Conservation (phyloP, 2,113 vertebrate genomes). For the Centropus bengalensis region DNA sequence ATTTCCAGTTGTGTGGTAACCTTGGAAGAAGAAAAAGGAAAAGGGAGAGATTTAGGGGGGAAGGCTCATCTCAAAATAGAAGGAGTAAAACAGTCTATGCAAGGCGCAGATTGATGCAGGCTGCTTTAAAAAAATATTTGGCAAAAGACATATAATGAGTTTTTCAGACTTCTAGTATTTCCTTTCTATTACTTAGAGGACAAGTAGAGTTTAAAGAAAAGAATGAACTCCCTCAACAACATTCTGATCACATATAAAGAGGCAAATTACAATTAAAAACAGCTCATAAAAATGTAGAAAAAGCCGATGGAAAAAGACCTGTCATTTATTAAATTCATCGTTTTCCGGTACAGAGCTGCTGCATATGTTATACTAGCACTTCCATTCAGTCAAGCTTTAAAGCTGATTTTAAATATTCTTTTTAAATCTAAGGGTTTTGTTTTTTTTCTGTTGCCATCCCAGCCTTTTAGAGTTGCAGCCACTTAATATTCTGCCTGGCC, state of each 20-base stretch:
- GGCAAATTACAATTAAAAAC: neutral
- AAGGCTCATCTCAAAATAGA: neutral
- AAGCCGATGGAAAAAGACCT: neutral
- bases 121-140: neutral
- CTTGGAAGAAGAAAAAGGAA: neutral
- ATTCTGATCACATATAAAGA: neutral
- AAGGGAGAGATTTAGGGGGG: neutral
- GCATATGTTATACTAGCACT: neutral
- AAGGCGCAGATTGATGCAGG: neutral
- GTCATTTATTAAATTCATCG: neutral
- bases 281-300: neutral
- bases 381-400: neutral
- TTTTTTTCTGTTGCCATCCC: neutral
- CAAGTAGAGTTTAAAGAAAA: neutral
- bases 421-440: neutral
- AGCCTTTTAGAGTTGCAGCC: neutral
- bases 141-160: neutral
- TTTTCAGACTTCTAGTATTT: slow-evolving; percentile 27
- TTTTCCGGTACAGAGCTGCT: neutral
- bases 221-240: neutral
- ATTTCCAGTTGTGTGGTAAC: neutral
- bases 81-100: neutral
- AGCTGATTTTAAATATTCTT: neutral
- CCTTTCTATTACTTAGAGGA: neutral
- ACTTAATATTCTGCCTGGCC: slow-evolving; percentile 17